Conservation (phyloP, 2,113 vertebrate species). For the Lasiurus borealis region DNA sequence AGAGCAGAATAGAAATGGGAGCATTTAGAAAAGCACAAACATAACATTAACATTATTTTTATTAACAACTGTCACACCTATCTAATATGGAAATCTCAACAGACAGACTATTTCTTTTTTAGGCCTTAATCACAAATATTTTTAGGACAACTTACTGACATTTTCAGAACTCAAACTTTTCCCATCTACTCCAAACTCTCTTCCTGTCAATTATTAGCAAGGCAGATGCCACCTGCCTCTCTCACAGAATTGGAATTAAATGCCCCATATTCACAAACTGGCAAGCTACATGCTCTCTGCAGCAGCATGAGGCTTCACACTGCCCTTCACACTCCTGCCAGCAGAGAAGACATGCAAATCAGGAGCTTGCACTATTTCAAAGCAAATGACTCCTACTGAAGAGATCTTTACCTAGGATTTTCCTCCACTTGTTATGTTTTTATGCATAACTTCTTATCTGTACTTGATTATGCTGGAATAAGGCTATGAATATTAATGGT, state of each 20-base stretch:
- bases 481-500: slow-evolving; percentile 90
- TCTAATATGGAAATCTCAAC: slow-evolving; percentile 49
- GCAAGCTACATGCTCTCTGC: slow-evolving; percentile 30
- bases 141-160: neutral
- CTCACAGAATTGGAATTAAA: slow-evolving; percentile 11
- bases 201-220: slow-evolving; percentile 48
- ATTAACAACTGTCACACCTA: neutral
- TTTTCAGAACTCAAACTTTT: slow-evolving; percentile 46
- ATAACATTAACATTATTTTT: neutral
- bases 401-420: slow-evolving; percentile 81
- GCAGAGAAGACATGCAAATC: slow-evolving; percentile 70
- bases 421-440: slow-evolving; percentile 83
- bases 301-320: slow-evolving; percentile 51
- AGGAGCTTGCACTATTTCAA: slow-evolving; percentile 77
- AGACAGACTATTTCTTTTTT: slow-evolving; percentile 46
- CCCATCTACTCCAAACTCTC: neutral
- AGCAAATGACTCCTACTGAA: slow-evolving; percentile 79
- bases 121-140: slow-evolving; percentile 7
- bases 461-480: slow-evolving; percentile 87
- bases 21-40: neutral
- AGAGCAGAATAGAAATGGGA: neutral
- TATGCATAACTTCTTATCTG: slow-evolving; percentile 88
- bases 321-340: slow-evolving; percentile 72
- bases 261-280: slow-evolving; percentile 1
- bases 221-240: neutral